These are phyloP conservation scores for Halichoeres trimaculatus DNA, from an alignment of 2,113 vertebrate species.

Conservation along the genomic window DNA sequence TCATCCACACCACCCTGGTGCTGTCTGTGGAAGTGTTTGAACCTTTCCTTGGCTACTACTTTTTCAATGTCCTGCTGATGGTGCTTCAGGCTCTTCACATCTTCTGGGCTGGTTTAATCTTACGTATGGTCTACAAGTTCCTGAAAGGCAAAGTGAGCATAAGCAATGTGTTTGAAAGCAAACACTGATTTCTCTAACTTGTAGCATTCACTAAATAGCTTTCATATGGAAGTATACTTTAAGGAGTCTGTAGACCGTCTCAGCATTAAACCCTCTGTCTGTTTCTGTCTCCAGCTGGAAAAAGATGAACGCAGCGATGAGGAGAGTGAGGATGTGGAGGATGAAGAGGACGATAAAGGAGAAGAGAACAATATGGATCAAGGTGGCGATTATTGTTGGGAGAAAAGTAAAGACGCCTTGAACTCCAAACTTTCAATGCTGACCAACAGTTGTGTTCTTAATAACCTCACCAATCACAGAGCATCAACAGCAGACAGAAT, in stretches of 20 bases:
- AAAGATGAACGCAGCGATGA: constrained; percentile 93
- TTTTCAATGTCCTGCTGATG: constrained; percentile 87
- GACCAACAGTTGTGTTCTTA: constrained; percentile 81
- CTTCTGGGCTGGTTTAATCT: constrained; percentile 92
- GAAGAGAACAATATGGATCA: constrained; percentile 78
- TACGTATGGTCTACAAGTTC: constrained; percentile 90
- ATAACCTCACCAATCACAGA: constrained; percentile 79
- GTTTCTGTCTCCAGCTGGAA: constrained; percentile 81
- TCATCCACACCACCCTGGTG: constrained; percentile 87
- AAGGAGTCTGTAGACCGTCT: not conserved
- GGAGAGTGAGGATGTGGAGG: constrained; percentile 84
- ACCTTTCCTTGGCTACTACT: constrained; percentile 92
- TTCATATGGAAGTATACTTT: not conserved
- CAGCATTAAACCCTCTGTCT: constrained; percentile 4
- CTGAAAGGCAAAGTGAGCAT: constrained; percentile 86
- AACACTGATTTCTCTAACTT: not conserved
- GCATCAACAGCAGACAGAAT: constrained; percentile 50
- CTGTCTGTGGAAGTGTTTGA: constrained; percentile 86
- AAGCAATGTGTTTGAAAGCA: not conserved
- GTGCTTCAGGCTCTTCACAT: constrained; percentile 89
- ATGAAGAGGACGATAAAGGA: constrained; percentile 83
- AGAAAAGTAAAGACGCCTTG: constrained; percentile 73
- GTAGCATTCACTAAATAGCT: not conserved
- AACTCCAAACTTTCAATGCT: constrained; percentile 70
- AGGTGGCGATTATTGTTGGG: constrained; percentile 66